Base-by-base conservation (phyloP, 2,888 invertebrate genomes). In the Cryptocheilus praepositus region DNA sequence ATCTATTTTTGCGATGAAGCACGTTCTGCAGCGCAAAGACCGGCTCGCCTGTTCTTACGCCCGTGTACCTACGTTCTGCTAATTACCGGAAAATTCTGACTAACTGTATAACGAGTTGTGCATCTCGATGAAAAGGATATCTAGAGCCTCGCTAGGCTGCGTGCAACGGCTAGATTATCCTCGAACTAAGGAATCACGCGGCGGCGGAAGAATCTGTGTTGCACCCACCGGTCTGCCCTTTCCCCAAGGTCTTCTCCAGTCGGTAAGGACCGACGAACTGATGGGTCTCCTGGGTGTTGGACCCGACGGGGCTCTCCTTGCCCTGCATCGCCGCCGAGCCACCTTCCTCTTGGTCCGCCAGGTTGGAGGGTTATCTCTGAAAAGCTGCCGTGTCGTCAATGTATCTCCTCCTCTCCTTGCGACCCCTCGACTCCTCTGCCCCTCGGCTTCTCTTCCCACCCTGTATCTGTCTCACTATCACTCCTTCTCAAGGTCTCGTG, bases 181-280 rank as follows among this genome's bases (percentile, higher is more conserved):
- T 36, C 11, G 25, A 25, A 25, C 5, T 11, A 11, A 7, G 7
- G 36, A 36, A 36, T 36, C 4, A 36, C 8, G 3, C 36, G 8
- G 11, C 36, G 25, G 3, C 5, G 25, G 25, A 25, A 36, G 36
- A 36, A 36, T 5, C 36, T 36, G 36, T 11, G 36, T 25, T 36
- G 25, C 67, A 88, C 91, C 91, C 91, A 99, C 99, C 99, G 89
- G 99, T 99, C 91, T 99, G 99, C 77, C 99, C 99, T 90, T 99
- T 99, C 83, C 99, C 99, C 77, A 99, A 93, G 63, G 99, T 99
- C 90, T 99, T 99, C 90, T 99, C 99, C 90, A 99, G 92, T 89
- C 98, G 92, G 91, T 98, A 99, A 70, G 99, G 99, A 83, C 99
- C 99, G 86, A 99, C 99, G 91, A 98, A 99, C 90, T 97, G 96